Conservation (phyloP, 2,113 vertebrate genomes). For the Neotoma lepida region DNA sequence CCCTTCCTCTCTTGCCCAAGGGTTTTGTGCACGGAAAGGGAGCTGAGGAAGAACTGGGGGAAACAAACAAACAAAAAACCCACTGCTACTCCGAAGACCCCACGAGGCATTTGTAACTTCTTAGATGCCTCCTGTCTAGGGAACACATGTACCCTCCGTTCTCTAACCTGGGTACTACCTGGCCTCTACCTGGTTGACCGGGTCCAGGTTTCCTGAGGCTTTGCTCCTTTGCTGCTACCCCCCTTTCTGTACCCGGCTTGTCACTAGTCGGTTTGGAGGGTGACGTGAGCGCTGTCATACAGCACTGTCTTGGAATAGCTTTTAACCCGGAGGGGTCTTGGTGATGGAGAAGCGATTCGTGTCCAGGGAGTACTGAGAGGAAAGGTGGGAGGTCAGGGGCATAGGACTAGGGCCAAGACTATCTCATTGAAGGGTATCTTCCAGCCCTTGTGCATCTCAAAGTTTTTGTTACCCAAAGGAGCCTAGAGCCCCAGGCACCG, state of each 20-base stretch:
- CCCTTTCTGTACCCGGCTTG: accelerated
- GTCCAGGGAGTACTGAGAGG: not conserved
- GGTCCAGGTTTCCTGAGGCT: not conserved
- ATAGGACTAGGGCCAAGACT: not conserved
- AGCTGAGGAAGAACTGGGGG: no score
- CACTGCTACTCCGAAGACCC: not conserved
- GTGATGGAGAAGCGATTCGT: not conserved
- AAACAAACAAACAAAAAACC: not conserved
- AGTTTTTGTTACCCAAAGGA: conserved; percentile 51
- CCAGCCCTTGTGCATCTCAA: not conserved
- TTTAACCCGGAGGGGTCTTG: not conserved
- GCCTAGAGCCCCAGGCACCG: not conserved
- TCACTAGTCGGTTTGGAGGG: not conserved
- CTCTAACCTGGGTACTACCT: not conserved
- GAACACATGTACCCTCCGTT: not conserved
- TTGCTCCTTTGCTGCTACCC: no score
- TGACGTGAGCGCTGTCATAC: not conserved
- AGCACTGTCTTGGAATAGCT: not conserved
- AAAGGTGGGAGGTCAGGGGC: not conserved
- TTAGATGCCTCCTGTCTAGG: not conserved
- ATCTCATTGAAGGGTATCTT: no score
- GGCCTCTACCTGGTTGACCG: not conserved
- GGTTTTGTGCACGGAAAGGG: not conserved
- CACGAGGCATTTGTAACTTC: conserved; percentile 55
- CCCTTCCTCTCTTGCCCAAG: not conserved